phyloP scores from a whole-genome alignment of 2,797 vertebrate genomes.

The Zenarchopterus dispar region DNA sequence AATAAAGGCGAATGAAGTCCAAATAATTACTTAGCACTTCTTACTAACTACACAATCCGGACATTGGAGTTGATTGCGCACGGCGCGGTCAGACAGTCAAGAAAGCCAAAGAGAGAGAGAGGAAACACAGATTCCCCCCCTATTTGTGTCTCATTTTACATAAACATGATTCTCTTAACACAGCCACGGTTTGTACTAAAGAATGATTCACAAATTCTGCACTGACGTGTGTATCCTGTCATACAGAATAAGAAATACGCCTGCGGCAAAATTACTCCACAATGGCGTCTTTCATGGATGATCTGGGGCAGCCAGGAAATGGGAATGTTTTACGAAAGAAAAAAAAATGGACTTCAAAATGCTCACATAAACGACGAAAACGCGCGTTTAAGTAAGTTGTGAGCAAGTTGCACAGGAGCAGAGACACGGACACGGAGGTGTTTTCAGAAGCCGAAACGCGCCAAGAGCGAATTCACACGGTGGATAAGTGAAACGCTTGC shows the following conservation, averaged over 20 bases:
- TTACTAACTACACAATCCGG: constrained; percentile 34
- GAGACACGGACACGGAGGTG: constrained; percentile 49
- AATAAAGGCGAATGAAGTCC: neutral
- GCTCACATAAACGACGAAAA: constrained; percentile 25
- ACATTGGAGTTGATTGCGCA: constrained; percentile 63
- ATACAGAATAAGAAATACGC: constrained; percentile 75
- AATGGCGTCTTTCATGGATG: constrained; percentile 87
- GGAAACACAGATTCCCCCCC: constrained; percentile 24
- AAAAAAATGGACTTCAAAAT: neutral
- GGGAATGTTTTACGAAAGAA: constrained; percentile 55
- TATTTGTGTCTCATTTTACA: constrained; percentile 22
- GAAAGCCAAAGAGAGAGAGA: constrained; percentile 1
- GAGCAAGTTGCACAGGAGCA: constrained; percentile 55
- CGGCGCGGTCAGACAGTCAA: constrained; percentile 38
- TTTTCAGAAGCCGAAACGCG: constrained; percentile 59
- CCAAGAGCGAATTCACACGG: constrained; percentile 74
- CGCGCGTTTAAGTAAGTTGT: constrained; percentile 60
- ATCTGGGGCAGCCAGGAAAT: constrained; percentile 83
- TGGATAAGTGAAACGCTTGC: constrained; percentile 58
- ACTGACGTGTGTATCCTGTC: constrained; percentile 75
- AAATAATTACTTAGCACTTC: constrained; percentile 12
- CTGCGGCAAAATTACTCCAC: constrained; percentile 83
- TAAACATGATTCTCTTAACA: constrained; percentile 25
- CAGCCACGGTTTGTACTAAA: constrained; percentile 38
- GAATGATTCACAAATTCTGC: constrained; percentile 68